Conservation (phyloP, 1,140 invertebrate genomes). For the Drosophila sp. region DNA sequence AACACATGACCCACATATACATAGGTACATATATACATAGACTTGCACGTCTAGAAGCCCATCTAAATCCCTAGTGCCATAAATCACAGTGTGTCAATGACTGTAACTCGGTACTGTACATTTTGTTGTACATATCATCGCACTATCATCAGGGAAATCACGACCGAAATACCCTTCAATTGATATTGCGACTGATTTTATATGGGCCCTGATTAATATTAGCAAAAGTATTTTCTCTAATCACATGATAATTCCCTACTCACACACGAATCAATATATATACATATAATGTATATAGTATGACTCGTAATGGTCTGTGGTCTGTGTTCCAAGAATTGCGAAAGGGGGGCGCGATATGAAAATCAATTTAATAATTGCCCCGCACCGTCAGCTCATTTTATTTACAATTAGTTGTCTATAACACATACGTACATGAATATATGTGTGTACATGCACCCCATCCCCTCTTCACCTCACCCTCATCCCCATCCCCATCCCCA, state of each 20-base stretch:
- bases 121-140: conserved; percentile 1
- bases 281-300: not conserved
- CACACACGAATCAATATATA: conserved; percentile 39
- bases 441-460: not conserved
- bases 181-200: conserved; percentile 75
- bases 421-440: conserved; percentile 16
- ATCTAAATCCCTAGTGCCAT: conserved; percentile 36
- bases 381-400: conserved; percentile 64
- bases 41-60: not conserved
- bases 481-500: not conserved
- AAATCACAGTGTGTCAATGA: conserved; percentile 38
- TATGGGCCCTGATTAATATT: conserved; percentile 78
- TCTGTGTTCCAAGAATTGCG: conserved; percentile 46
- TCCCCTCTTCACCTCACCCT: not conserved
- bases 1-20: conserved; percentile 43
- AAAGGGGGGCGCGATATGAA: conserved; percentile 59
- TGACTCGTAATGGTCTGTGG: conserved; percentile 20
- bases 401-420: conserved; percentile 75
- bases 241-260: conserved; percentile 73
- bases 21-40: too few species aligned
- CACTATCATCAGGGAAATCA: conserved; percentile 66
- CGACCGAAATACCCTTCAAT: conserved; percentile 79
- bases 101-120: not conserved
- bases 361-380: conserved; percentile 78
- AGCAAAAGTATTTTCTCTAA: conserved; percentile 70